Base-by-base conservation (phyloP, 2,113 vertebrate species). In the Oncorhynchus gorbuscha region DNA sequence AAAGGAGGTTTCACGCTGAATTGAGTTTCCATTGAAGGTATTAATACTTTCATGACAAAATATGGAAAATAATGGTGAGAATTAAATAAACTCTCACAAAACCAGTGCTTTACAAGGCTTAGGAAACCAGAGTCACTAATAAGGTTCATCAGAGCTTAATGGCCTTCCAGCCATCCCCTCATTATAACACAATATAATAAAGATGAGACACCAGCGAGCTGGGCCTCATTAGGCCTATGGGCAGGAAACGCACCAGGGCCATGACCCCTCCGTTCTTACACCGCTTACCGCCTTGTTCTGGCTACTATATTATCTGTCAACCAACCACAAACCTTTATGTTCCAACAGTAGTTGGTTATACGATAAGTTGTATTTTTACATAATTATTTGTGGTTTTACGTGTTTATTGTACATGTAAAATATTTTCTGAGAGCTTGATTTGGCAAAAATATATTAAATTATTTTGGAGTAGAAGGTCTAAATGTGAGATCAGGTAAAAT, bases 141-240 rank as follows among this genome's bases (percentile, higher is more conserved):
- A 88, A 87, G 77, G 79, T 65, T 86, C 86, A 91, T 91, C 88
- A 90, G 81, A 87, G 87, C 77, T 84, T 83, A 84, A 83, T 85
- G 80, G 85, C 83, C 82, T 76, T 81, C 83, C 85, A 85, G 81
- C 76, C 87, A 87, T 83, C 86, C 85, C 85, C 88, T 90, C 89
- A 88, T 92, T 92, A 90, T 79, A 86, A 87, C 70, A 78, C 84
- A 85, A 85, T 77, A 81, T 88, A 88, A 88, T 82, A 85, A 84
- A 86, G 80, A 84, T 64, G 81, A 85, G 86, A 86, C 85, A 84
- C 71, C 80, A 79, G 84, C 55, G 79, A 83, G 81, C 78, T 76
- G 79, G 87, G 81, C 82, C 87, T 90, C 86, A 90, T 91, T 90
- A 90, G 80, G 78, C 77, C 83, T 82, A 49, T 66, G 84, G 85